Base-by-base conservation (phyloP, 2,888 invertebrate species). In the Elmis aenea region DNA sequence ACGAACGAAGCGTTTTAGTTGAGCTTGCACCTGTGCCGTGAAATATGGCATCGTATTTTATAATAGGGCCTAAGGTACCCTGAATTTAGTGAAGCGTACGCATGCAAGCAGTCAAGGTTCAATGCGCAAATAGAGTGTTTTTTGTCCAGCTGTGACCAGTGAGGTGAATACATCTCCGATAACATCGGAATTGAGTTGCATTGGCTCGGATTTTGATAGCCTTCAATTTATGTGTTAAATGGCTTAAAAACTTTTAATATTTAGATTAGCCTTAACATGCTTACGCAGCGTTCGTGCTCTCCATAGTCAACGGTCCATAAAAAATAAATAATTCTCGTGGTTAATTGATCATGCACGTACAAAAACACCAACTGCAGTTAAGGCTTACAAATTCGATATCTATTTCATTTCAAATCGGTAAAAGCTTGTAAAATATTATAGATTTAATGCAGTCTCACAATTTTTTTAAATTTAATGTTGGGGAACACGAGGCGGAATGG, bases 221-320 rank as follows among this genome's bases (percentile, higher is more conserved):
- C 44, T 52, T 49, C 50, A 47, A 50, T 52, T 52, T 51, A 39
- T 48, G 50, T 45, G 51, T 35, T 44, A 51, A 50, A 52, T 50
- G 46, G 51, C 43, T 41, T 38, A 48, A 48, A 48, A 48, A 48
- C 27, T 31, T n/a, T 24, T 38, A 36, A 33, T 25, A 34, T 42
- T 34, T 22, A 24, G 30, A 40, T 30, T n/a, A n/a, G n/a, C 35
- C 10, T 23, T 14, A 9, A 10, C 9, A 5, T 18, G 18, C 18
- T 5, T 18, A 18, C 5, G 18, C 18, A 18, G n/a, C n/a, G n/a
- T n/a, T n/a, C n/a, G n/a, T n/a, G n/a, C n/a, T n/a, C n/a, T n/a
- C 18, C 8, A 18, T 6, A 18, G 5, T 18, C 18, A 8, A 18
- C 18, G 8, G 18, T 18, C 18, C 5, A n/a, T n/a, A n/a, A n/a